Base-by-base conservation (phyloP, 2,797 vertebrate genomes). In the Tolypeutes matacus region DNA sequence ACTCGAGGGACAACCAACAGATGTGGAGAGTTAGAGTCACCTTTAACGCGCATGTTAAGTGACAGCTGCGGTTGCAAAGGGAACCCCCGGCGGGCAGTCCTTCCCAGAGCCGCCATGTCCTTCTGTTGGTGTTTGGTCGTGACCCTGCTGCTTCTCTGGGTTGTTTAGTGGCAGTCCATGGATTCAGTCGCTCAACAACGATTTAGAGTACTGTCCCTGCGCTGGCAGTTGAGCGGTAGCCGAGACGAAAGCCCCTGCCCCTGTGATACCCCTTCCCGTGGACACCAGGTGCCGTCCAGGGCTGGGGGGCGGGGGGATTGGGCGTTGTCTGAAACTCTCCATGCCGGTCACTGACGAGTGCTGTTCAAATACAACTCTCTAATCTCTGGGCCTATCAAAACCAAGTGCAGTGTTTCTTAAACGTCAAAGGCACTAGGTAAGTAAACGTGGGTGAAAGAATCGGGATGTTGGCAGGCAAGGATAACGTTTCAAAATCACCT, bases 371-470 rank as follows among this genome's bases (percentile, higher is more conserved):
- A 46, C n/a, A 89, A 21, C 13, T 65, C 60, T 91, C 12, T 42
- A 67, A 89, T 56, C n/a, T 29, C 42, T 73, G 42, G 4, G 70
- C 12, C 62, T 76, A 72, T 86, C 21, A 64, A 21, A 77, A 60
- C 72, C 76, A 51, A 58, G 11, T 36, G 15, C 42, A 65, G 36
- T 53, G 34, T 96, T 95, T 96, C 80, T 89, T 91, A 91, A 94
- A 78, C 84, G 86, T 95, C 25, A 23, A 17, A 85, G 64, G 18
- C 34, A 67, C 53, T 72, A 2, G 51, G 25, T 80, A 81, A 96
- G 94, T 91, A 91, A 64, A 69, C 69, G 86, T 65, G 84, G 60
- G 58, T 49, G 77, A 56, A 83, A 77, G 76, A 70, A 39, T 27
- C 2, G 0, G 58, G 62, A n/a, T 95, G 58, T 89, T 91, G n/a